These are phyloP conservation scores for Helicolenus hilgendorfi DNA, from an alignment of 2,797 vertebrate genomes.

Conservation along the genomic window DNA sequence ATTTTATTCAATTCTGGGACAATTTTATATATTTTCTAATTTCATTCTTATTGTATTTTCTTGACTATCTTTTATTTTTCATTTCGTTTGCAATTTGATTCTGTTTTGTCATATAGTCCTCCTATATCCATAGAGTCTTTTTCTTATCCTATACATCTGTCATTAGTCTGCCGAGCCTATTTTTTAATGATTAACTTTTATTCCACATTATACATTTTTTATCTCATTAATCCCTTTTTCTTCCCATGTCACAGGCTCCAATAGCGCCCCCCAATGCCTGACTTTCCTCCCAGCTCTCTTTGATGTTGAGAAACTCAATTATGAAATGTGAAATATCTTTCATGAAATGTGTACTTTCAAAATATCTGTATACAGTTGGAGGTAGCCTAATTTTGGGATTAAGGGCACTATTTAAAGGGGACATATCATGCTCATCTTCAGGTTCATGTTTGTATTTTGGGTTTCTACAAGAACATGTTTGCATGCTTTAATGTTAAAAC, in stretches of 20 bases:
- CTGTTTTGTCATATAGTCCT: not conserved
- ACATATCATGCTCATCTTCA: too few relatives aligned
- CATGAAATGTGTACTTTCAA: not conserved
- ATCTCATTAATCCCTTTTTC: not conserved
- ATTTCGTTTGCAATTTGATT: not conserved
- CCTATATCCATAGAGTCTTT: not conserved
- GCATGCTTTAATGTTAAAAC: too few relatives aligned
- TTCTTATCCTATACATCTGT: not conserved
- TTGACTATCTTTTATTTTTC: not conserved
- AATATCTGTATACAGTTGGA: not conserved
- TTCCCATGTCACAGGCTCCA: not conserved
- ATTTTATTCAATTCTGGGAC: not conserved
- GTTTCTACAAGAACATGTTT: too few relatives aligned
- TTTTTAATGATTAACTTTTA: not conserved
- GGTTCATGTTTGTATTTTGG: too few relatives aligned
- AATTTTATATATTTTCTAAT: not conserved
- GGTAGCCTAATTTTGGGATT: not conserved
- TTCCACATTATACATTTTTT: not conserved
- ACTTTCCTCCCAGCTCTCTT: not conserved
- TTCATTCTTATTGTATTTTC: not conserved
- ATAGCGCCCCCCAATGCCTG: not conserved
- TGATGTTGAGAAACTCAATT: not conserved
- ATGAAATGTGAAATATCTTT: not conserved
- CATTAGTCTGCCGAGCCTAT: not conserved
- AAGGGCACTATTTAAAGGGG: not conserved